phyloP scores from a whole-genome alignment of 1,140 invertebrate genomes.

The Stegodyphus dumicola region DNA sequence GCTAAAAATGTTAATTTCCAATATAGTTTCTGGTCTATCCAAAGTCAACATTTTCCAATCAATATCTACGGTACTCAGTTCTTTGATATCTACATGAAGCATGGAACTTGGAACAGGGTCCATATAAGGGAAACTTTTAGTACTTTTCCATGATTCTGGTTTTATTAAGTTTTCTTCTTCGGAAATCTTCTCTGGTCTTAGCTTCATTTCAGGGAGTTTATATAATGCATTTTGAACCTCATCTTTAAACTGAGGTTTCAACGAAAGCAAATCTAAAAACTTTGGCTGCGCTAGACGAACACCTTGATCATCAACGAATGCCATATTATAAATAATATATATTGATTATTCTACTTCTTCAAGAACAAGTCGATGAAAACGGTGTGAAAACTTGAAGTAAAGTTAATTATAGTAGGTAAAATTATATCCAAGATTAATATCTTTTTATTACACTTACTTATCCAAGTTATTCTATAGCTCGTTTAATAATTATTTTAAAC shows the following conservation, averaged over 20 bases:
- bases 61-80: slow-evolving; percentile 86
- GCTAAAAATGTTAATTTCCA: slow-evolving; percentile 89
- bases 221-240: slow-evolving; percentile 73
- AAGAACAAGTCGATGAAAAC: too few species aligned
- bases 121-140: slow-evolving; percentile 69
- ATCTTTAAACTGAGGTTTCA: slow-evolving; percentile 32
- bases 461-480: too few species aligned
- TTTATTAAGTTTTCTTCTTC: slow-evolving; percentile 32
- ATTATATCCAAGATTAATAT: too few species aligned
- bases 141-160: slow-evolving; percentile 5
- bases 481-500: too few species aligned
- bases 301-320: slow-evolving; percentile 10
- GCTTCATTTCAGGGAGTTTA: slow-evolving; percentile 89
- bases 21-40: slow-evolving; percentile 80
- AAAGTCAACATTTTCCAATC: slow-evolving; percentile 94
- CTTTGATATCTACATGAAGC: slow-evolving; percentile 79
- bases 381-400: too few species aligned
- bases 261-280: slow-evolving; percentile 15
- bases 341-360: too few species aligned
- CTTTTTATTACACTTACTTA: too few species aligned
- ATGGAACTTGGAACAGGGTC: slow-evolving; percentile 87
- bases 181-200: slow-evolving; percentile 83
- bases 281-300: slow-evolving; percentile 2
- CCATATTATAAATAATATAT: background rate
- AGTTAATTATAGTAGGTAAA: too few species aligned